phyloP scores from a whole-genome alignment of 2,888 invertebrate genomes.

The Monoplex corrugatus region DNA sequence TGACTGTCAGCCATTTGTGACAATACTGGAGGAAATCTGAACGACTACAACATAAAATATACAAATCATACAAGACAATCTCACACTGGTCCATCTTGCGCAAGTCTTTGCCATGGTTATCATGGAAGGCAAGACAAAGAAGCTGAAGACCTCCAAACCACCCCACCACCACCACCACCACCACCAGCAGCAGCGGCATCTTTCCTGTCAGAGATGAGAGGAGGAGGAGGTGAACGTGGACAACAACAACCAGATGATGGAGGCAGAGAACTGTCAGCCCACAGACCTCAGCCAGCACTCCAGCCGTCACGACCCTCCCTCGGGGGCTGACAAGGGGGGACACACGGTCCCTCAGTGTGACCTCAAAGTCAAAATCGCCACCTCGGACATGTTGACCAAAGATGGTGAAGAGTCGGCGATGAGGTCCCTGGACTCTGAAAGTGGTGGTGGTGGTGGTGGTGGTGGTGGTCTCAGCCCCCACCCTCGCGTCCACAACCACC shows the following conservation, averaged over 20 bases:
- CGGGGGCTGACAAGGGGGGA: background rate
- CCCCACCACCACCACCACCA: background rate
- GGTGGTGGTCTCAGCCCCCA: background rate
- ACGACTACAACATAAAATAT: too few relatives aligned
- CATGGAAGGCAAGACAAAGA: background rate
- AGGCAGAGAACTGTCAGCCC: constrained; percentile 38
- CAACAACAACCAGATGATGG: constrained; percentile 40
- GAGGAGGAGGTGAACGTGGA: background rate
- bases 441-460: background rate
- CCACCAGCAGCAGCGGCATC: background rate
- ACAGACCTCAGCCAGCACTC: constrained; percentile 44
- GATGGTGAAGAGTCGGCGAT: background rate
- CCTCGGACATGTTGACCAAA: background rate
- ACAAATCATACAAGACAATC: too few relatives aligned
- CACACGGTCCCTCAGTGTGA: background rate
- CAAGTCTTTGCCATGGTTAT: background rate
- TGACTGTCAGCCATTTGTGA: too few relatives aligned
- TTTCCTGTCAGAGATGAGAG: background rate
- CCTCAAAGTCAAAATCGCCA: background rate
- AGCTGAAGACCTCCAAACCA: background rate
- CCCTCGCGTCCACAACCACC: background rate
- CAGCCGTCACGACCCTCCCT: background rate
- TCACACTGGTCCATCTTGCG: too few relatives aligned
- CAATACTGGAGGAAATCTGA: too few relatives aligned
- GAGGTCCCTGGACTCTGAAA: background rate